phyloP scores from a whole-genome alignment of 2,113 vertebrate species.

The Petroica traversi region DNA sequence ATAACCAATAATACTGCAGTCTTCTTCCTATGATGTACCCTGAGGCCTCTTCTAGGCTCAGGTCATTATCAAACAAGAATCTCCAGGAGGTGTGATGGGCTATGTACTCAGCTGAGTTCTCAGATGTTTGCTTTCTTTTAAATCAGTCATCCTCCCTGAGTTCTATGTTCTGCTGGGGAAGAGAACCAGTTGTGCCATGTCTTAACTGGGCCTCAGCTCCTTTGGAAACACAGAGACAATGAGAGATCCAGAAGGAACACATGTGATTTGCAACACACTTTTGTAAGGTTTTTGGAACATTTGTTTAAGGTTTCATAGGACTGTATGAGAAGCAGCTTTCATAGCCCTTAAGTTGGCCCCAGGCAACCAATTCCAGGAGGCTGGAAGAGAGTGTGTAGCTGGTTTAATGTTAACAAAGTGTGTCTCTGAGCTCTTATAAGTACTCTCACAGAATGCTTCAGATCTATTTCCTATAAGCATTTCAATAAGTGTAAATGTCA shows the following conservation, averaged over 20 bases:
- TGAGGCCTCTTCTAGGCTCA: neutral
- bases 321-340: neutral
- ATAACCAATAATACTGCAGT: neutral
- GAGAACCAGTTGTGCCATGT: neutral
- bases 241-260: neutral
- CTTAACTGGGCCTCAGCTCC: neutral
- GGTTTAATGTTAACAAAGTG: neutral
- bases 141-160: neutral
- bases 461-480: neutral
- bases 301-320: neutral
- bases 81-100: neutral
- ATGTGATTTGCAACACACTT: accelerated
- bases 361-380: neutral
- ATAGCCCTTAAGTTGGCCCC: neutral
- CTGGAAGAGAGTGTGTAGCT: neutral
- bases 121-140: neutral
- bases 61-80: neutral
- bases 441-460: neutral
- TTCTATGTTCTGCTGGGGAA: neutral
- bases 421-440: neutral
- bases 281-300: neutral
- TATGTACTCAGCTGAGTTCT: neutral
- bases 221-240: neutral
- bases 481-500: neutral
- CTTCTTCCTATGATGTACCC: neutral